These are phyloP conservation scores for Triplophysa tibetana DNA, from an alignment of 2,113 vertebrate genomes.

Conservation along the genomic window DNA sequence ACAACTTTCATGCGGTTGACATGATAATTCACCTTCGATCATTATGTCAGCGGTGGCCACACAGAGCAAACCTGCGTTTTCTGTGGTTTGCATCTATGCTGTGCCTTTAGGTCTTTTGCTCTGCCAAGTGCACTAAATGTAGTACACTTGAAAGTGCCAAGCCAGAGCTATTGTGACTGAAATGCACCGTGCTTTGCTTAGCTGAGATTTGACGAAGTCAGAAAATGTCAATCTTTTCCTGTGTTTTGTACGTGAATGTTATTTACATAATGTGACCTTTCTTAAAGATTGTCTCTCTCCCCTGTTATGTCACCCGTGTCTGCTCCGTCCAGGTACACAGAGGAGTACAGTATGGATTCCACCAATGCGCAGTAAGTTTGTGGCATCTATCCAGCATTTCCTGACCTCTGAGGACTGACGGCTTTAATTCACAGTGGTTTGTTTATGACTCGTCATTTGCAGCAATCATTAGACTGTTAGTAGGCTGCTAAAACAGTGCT, in stretches of 20 bases:
- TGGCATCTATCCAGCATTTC: slow-evolving; percentile 50
- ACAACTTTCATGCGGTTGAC: background rate
- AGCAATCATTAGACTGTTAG: no score
- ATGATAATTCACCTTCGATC: background rate
- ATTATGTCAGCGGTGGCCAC: slow-evolving; percentile 14
- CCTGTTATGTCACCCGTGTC: slow-evolving; percentile 68
- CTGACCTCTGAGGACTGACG: background rate
- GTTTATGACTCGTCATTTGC: no score
- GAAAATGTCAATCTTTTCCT: slow-evolving; percentile 3
- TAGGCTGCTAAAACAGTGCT: no score
- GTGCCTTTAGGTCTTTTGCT: background rate
- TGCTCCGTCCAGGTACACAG: slow-evolving; percentile 75
- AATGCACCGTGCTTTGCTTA: background rate
- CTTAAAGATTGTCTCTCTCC: slow-evolving; percentile 50
- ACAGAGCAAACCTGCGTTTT: slow-evolving; percentile 13
- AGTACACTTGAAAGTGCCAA: background rate
- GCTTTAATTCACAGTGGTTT: no score
- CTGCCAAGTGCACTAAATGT: background rate
- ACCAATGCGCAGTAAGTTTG: slow-evolving; percentile 84
- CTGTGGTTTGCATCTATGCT: slow-evolving; percentile 1
- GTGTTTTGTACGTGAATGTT: slow-evolving; percentile 18
- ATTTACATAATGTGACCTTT: slow-evolving; percentile 43
- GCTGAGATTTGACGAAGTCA: background rate
- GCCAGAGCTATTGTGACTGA: background rate
- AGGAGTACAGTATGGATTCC: slow-evolving; percentile 92